Evolutionary conservation across 2,888 invertebrate genomes (phyloP), one percentile per base, ranked within the genome.

Genomic region (Cyaniris semiargus): DNA sequence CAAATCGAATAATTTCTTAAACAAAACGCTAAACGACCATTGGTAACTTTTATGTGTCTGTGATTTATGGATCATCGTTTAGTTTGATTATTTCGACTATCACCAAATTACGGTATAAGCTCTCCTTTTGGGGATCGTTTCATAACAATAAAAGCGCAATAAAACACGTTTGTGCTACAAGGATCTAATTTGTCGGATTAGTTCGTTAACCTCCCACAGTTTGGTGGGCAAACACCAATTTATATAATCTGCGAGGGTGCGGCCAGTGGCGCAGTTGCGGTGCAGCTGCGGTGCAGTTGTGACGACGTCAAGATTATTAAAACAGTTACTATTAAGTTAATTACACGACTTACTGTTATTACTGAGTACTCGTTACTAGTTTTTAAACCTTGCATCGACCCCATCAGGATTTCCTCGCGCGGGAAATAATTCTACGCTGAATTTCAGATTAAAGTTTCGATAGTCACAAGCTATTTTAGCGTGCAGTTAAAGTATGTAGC

Each of bases 121-220:
- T 66, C 27, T 66, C 66, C 66, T 66, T 66, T 60, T 66, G 27
- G 27, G 27, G 66, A 13, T 27, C 66, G 66, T 5, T 66, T 5
- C 23, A 6, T 27, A 31, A 31, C 66, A 66, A 66, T 66, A 66
- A 66, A 66, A 66, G 6, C 15, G 23, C 27, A 74, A 74, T 48
- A 72, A 72, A 72, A 72, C 21, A 72, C 18, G 44, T 72, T 74
- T 74, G 53, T 48, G 44, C 23, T 74, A 74, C 74, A 23, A 74
- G 48, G 27, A 74, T 48, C 48, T 74, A 74, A 48, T 74, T 53
- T 48, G 74, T 27, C 53, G 27, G 15, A 74, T 74, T 74, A 74
- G 74, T 53, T 23, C 74, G 48, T 48, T 48, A 44, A 48, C 48
- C 72, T 38, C 72, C 72, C 72, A 21, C 23, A 27, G 74, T 27